phyloP scores from a whole-genome alignment of 2,797 vertebrate genomes.

The Ceryle rudis region DNA sequence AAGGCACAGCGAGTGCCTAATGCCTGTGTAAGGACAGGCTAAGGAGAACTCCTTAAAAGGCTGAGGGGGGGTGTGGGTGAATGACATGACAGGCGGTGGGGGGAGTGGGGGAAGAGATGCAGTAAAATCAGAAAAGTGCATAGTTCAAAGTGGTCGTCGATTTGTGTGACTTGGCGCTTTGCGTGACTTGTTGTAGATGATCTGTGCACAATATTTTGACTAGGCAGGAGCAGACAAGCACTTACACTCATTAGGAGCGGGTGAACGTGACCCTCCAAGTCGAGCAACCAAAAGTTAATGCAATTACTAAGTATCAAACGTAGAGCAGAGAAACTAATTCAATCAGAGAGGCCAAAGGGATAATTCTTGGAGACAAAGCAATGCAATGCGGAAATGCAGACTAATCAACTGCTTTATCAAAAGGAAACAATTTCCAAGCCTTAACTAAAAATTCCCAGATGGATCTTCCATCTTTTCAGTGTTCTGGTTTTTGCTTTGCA shows the following conservation, averaged over 20 bases:
- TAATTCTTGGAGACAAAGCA: conserved; percentile 69
- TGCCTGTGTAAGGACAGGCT: background rate
- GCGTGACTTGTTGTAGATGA: background rate
- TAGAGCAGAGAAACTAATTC: conserved; percentile 66
- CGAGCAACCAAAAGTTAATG: conserved; percentile 61
- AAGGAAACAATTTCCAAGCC: conserved; percentile 57
- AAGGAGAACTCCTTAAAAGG: background rate
- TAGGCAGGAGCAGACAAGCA: background rate
- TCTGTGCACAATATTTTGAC: conserved; percentile 2
- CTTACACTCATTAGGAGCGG: background rate
- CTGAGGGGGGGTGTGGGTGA: background rate
- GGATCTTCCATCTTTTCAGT: conserved; percentile 27
- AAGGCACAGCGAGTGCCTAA: background rate
- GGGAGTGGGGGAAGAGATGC: background rate
- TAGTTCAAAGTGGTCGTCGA: background rate
- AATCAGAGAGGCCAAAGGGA: conserved; percentile 66
- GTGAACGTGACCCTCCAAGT: background rate
- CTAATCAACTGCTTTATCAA: conserved; percentile 64
- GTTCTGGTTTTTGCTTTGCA: conserved; percentile 35
- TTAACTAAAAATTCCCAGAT: conserved; percentile 38
- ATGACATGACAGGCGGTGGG: background rate
- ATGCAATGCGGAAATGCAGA: conserved; percentile 65
- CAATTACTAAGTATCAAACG: conserved; percentile 72
- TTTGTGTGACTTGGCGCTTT: too few species aligned
- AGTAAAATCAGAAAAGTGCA: background rate